Conservation (phyloP, 2,113 vertebrate genomes). For the Gallinago jamesoni region DNA sequence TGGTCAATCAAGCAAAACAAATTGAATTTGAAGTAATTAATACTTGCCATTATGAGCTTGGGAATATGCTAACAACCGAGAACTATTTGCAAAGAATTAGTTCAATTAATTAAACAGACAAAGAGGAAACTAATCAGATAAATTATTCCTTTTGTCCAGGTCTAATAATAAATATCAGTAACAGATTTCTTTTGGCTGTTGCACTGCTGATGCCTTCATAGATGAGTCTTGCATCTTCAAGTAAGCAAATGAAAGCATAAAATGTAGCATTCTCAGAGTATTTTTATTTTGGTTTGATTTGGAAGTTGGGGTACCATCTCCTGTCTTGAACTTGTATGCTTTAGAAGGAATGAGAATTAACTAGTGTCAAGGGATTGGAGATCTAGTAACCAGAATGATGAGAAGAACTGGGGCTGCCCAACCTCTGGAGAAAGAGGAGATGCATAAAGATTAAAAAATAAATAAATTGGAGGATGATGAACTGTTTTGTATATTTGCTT, state of each 20-base stretch:
- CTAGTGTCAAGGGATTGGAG: background rate
- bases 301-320: background rate
- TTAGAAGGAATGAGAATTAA: background rate
- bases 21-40: constrained; percentile 42
- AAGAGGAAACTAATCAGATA: background rate
- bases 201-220: background rate
- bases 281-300: background rate
- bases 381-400: background rate
- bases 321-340: background rate
- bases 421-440: background rate
- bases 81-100: constrained; percentile 6
- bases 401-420: background rate
- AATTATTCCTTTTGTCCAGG: background rate
- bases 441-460: background rate
- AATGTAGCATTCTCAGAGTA: background rate
- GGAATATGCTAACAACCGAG: background rate
- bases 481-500: background rate
- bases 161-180: background rate
- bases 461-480: background rate
- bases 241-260: background rate
- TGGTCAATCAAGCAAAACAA: constrained; percentile 30
- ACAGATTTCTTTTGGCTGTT: background rate
- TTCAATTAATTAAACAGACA: constrained; percentile 18
- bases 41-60: background rate
- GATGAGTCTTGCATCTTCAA: background rate